Evolutionary conservation across 2,888 invertebrate species (phyloP), one percentile per base, ranked within the genome.

Genomic region (Calameuta idolon): DNA sequence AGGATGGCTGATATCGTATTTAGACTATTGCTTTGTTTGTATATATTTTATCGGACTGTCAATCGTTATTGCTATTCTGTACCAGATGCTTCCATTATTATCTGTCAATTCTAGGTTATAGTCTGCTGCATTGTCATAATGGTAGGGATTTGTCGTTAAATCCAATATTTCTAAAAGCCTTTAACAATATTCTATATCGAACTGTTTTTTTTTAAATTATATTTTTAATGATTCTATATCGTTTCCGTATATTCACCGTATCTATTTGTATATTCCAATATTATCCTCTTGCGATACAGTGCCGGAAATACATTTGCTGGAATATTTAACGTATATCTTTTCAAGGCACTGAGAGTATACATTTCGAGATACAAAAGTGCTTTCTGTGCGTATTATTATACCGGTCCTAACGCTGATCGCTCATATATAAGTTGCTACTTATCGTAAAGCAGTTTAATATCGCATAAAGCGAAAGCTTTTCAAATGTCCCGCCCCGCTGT

Each of bases 361-460:
- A 55, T 55, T 55, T 23, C 23, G 55, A 55, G 55, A 55, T 55
- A 55, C 23, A 55, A 23, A 23, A 55, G 23, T 55, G 9, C 23
- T 55, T 5, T 15, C 55, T 55, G 55, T 71, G 33, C 30, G 15
- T 71, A 71, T 71, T 23, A 31, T 71, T 71, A 71, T 71, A 9
- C 12, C 12, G 71, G 31, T 71, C 71, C 34, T 71, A 30, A 23
- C 23, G 74, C 30, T n/a, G 34, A 74, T 74, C 73, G 69, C 73
- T 75, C 74, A 74, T 78, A 84, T 77, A 79, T 71, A 79, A 76
- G 76, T 79, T 76, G 77, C 76, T 81, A 84, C 84, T 84, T 84
- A 84, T 81, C 84, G 83, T 84, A 82, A 84, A 84, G 74, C 12
- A 69, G 23, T 79, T 83, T 84, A 82, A 84, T 83, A 69, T 71